These are phyloP conservation scores for cattle (Bos taurus) DNA, from an alignment of 2,113 vertebrate genomes.

Conservation along the genomic window ARS-UCD2.0 NC_037351.1:10931501-10932000, in stretches of 20 bases:
- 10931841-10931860: not conserved
- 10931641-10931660: not conserved
- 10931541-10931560: not conserved
- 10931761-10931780: not conserved
- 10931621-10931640: not conserved
- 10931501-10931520: not conserved
- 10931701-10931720: not conserved
- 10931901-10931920: not conserved
- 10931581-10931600: not conserved
- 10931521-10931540: not conserved
- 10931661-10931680: not conserved
- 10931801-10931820: not conserved
- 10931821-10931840: not conserved
- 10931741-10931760: not conserved
- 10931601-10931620: not conserved
- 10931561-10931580: not conserved
- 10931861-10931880: not conserved
- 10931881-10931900: not conserved
- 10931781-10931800: not conserved
- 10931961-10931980: not conserved
- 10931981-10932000: not conserved
- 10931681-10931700: not conserved
- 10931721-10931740: not conserved
- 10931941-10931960: not conserved
- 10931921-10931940: not conserved